phyloP scores from a whole-genome alignment of 2,888 invertebrate species.

The Ceriagrion tenellum region DNA sequence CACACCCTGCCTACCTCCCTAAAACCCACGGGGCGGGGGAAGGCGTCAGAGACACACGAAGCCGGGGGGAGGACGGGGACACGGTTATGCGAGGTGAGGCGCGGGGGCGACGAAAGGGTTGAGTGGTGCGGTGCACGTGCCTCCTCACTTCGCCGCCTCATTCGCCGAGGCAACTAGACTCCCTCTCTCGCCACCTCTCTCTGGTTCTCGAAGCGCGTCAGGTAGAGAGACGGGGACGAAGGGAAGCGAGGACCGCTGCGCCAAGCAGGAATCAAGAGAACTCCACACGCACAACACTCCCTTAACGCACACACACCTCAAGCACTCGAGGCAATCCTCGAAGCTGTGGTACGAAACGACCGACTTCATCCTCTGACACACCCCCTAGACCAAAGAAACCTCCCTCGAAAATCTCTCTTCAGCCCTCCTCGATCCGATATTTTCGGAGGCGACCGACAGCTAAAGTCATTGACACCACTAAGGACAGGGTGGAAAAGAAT shows the following conservation, averaged over 20 bases:
- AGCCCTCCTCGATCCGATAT: neutral
- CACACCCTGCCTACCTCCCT: neutral
- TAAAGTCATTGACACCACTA: too few species aligned
- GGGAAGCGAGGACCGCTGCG: neutral
- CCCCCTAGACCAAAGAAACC: too few species aligned
- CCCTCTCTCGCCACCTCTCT: neutral
- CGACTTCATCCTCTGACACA: neutral
- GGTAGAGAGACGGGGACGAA: neutral
- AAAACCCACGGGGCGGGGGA: neutral
- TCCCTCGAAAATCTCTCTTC: neutral
- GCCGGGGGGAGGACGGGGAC: neutral
- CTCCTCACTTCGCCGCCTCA: conserved; percentile 43
- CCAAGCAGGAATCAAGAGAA: neutral
- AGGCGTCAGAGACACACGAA: neutral
- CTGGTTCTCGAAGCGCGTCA: neutral
- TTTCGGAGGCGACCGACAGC: too few species aligned
- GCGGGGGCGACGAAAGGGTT: neutral
- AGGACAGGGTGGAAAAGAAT: too few species aligned
- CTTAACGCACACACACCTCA: neutral
- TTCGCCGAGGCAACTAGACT: neutral
- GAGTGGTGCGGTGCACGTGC: conserved; percentile 36
- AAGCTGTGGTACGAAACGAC: neutral
- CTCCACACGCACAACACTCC: neutral
- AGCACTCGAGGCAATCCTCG: conserved; percentile 18
- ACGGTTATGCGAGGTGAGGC: neutral